Conservation (phyloP, 2,888 invertebrate species). For the Lasius fuliginosus region DNA sequence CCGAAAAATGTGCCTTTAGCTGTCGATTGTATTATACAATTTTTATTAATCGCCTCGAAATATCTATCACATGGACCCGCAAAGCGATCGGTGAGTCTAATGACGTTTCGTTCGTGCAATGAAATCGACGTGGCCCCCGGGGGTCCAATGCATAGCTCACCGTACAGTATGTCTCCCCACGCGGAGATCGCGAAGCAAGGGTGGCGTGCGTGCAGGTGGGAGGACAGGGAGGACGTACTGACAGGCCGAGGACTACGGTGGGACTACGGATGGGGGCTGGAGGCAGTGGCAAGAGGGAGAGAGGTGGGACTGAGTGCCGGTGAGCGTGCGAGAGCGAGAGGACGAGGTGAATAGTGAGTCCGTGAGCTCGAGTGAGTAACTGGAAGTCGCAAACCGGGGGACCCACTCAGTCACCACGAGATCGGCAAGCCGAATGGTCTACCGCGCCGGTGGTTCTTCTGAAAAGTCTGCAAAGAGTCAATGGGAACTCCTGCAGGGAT, state of each 20-base stretch:
- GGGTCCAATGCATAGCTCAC: conserved; percentile 64
- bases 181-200: conserved; percentile 59
- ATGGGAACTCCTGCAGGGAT: conserved; percentile 56
- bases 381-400: conserved; percentile 81
- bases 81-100: conserved; percentile 67
- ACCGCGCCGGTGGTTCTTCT: conserved; percentile 77
- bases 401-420: conserved; percentile 86
- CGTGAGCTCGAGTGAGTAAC: conserved; percentile 82
- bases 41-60: not conserved
- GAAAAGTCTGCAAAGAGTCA: conserved; percentile 61
- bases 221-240: conserved; percentile 67
- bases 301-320: conserved; percentile 70
- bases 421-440: conserved; percentile 86
- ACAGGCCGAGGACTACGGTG: conserved; percentile 74
- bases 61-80: not conserved
- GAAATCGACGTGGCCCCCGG: conserved; percentile 81
- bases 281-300: conserved; percentile 67
- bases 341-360: conserved; percentile 81
- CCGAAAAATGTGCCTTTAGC: not conserved
- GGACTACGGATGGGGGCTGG: conserved; percentile 66
- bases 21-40: not conserved
- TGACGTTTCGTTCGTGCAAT: conserved; percentile 77
- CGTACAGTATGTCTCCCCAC: conserved; percentile 57
- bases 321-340: conserved; percentile 77
- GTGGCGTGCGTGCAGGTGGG: conserved; percentile 69